Evolutionary conservation across 2,113 vertebrate genomes (phyloP).

Genomic region (Ramphastos sulfuratus): DNA sequence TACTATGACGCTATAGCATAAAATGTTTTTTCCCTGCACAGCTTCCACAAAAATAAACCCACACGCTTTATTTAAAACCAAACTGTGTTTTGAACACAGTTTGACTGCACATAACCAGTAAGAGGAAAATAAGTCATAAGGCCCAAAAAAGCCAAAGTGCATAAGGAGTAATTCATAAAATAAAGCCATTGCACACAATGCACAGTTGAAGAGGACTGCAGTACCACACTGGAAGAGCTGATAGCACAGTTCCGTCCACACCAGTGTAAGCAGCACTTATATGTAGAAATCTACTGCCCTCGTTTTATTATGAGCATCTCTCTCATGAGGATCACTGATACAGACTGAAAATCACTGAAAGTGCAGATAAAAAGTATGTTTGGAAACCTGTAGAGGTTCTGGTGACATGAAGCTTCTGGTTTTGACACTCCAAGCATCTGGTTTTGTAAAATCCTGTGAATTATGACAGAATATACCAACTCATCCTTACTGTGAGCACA

Average conservation of each 20-base stretch:
- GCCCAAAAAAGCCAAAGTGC: constrained; percentile 86
- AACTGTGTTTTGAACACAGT: neutral
- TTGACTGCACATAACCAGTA: constrained; percentile 35
- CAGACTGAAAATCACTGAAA: constrained; percentile 8
- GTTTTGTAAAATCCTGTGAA: neutral
- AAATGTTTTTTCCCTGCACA: neutral
- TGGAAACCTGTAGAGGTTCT: constrained; percentile 28
- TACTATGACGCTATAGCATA: neutral
- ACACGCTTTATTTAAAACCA: neutral
- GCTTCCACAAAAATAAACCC: neutral
- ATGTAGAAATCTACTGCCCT: constrained; percentile 37
- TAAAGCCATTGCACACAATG: constrained; percentile 77
- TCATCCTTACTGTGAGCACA: constrained; percentile 9
- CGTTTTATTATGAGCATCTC: neutral
- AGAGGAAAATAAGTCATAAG: constrained; percentile 69
- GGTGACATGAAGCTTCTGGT: constrained; percentile 1
- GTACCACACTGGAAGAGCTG: constrained; percentile 34
- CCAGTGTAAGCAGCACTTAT: constrained; percentile 53
- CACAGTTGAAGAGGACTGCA: constrained; percentile 49
- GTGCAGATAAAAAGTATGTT: neutral
- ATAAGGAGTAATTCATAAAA: constrained; percentile 76
- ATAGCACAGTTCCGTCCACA: constrained; percentile 23
- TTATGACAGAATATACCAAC: neutral
- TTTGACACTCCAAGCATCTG: neutral
- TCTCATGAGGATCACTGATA: neutral